Percentiles rank a stretch among this genome's conserved stretches.
Conservation (phyloP, 2,113 vertebrate species). For the Hippotragus niger region DNA sequence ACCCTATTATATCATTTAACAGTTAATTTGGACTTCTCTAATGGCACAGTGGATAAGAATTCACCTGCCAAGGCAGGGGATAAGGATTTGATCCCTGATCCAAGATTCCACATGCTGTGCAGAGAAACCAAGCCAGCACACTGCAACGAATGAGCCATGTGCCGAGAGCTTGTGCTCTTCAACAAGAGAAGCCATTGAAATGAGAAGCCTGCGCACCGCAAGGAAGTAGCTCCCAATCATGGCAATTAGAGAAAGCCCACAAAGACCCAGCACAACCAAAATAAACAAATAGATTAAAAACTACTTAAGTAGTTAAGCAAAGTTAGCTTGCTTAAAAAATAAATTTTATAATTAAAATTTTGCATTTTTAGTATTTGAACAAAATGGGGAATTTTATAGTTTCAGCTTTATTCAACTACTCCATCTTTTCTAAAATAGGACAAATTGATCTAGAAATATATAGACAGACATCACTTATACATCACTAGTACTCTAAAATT, state of each 20-base stretch:
- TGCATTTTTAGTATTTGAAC: not conserved
- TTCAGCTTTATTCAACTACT: not conserved
- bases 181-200: not conserved
- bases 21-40: not conserved
- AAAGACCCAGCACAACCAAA: not conserved
- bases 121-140: not conserved
- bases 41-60: not conserved
- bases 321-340: not conserved
- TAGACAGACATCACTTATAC: not conserved
- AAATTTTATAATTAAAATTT: not conserved
- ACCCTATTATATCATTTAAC: not conserved
- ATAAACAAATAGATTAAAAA: not conserved
- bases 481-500: not conserved
- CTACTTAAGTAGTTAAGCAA: not conserved
- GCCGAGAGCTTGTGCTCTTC: accelerated
- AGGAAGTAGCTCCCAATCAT: not conserved
- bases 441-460: not conserved
- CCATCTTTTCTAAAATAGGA: not conserved
- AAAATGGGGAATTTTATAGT: not conserved
- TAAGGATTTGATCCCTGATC: not conserved
- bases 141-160: not conserved
- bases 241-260: not conserved
- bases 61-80: not conserved
- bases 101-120: not conserved
- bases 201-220: not conserved